A percentile compares a stretch with the other conserved stretches of the same genome.
These are phyloP conservation scores for Anoplolepis gracilipes DNA, from an alignment of 1,140 invertebrate species.

Conservation along the genomic window DNA sequence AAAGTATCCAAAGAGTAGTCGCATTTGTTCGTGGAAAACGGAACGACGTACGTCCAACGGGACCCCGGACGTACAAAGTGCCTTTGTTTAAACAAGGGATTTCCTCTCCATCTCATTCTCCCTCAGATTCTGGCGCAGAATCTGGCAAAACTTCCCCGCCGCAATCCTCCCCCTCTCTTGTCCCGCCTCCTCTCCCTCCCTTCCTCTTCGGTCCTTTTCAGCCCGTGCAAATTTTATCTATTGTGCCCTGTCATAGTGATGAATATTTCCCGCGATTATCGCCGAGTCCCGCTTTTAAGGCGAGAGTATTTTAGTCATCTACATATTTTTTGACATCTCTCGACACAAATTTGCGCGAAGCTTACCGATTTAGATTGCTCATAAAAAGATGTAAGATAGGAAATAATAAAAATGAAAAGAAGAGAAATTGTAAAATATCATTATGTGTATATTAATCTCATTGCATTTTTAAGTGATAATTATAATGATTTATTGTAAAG, in stretches of 20 bases:
- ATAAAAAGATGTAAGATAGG: not conserved
- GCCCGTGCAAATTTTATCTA: conserved; percentile 39
- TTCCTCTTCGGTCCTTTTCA: not conserved
- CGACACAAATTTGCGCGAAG: not conserved
- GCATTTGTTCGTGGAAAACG: conserved; percentile 75
- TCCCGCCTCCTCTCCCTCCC: no score
- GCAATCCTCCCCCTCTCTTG: no score
- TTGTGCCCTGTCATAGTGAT: conserved; percentile 33
- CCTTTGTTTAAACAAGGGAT: conserved; percentile 75
- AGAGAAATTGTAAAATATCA: not conserved
- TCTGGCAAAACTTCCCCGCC: conserved; percentile 46
- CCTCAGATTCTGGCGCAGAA: conserved; percentile 38
- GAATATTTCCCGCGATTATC: conserved; percentile 29
- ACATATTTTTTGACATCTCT: not conserved
- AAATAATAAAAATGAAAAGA: not conserved
- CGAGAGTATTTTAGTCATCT: not conserved
- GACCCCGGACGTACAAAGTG: conserved; percentile 69
- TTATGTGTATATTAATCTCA: not conserved
- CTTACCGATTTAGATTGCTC: not conserved
- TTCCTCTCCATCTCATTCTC: conserved; percentile 63
- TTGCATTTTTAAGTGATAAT: not conserved
- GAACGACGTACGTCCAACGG: conserved; percentile 67
- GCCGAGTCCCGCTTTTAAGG: not conserved
- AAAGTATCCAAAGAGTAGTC: conserved; percentile 77
- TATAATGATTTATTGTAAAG: not conserved